These are phyloP conservation scores for Panagrolaimus sp. DNA, from an alignment of 1,140 invertebrate species.

Conservation along the genomic window DNA sequence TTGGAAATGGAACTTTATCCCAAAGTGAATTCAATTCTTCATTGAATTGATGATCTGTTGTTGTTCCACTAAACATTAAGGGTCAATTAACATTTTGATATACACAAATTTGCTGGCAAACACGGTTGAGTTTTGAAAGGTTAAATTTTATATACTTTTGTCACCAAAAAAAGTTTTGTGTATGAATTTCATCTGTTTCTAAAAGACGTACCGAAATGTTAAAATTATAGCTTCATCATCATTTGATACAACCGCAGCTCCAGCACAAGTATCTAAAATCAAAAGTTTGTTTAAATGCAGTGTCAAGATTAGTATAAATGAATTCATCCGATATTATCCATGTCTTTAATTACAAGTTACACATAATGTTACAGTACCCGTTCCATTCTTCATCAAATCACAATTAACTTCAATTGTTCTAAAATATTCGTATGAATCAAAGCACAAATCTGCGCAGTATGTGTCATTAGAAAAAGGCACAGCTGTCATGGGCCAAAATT, in stretches of 20 bases:
- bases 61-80: not conserved
- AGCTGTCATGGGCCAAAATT: not conserved
- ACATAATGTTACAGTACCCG: too few species aligned
- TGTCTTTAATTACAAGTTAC: too few species aligned
- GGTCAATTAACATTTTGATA: not conserved
- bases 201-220: not conserved
- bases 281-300: too few species aligned
- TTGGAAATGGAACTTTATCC: not conserved
- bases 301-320: too few species aligned
- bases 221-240: not conserved
- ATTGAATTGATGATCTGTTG: not conserved
- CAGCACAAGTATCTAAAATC: not conserved
- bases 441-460: not conserved
- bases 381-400: too few species aligned
- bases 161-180: too few species aligned
- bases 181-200: not conserved
- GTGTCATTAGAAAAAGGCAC: not conserved
- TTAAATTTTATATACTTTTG: too few species aligned
- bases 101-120: too few species aligned
- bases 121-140: too few species aligned
- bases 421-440: conserved; percentile 1
- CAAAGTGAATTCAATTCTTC: not conserved
- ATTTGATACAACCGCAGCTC: not conserved
- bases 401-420: not conserved
- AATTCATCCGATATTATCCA: too few species aligned